These are phyloP conservation scores for Molossus molossus DNA, from an alignment of 2,797 vertebrate genomes.

Conservation along the genomic window DNA sequence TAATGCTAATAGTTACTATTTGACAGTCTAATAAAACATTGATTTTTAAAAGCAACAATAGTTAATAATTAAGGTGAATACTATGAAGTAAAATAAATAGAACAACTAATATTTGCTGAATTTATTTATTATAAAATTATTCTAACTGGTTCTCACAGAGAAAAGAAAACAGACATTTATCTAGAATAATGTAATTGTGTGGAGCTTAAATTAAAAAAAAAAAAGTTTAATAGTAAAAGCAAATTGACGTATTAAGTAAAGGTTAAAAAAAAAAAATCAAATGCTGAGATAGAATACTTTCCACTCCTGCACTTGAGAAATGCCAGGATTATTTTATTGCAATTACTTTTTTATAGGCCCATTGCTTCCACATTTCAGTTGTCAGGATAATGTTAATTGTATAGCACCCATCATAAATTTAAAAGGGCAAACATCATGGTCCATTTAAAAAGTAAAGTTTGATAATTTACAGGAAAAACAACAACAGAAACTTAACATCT, in stretches of 20 bases:
- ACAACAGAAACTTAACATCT: neutral
- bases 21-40: constrained; percentile 48
- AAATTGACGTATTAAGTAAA: neutral
- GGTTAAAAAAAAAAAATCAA: neutral
- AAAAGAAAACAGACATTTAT: constrained; percentile 45
- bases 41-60: constrained; percentile 66
- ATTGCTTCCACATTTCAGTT: constrained; percentile 68
- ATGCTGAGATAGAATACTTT: neutral
- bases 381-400: constrained; percentile 72
- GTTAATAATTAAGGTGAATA: constrained; percentile 69
- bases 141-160: constrained; percentile 24
- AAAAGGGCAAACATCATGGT: constrained; percentile 74
- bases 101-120: constrained; percentile 55
- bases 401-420: constrained; percentile 65
- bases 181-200: constrained; percentile 63
- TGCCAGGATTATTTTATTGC: constrained; percentile 3
- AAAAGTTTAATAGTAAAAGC: constrained; percentile 42
- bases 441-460: constrained; percentile 71
- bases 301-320: constrained; percentile 49
- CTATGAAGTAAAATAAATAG: constrained; percentile 52
- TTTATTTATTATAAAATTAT: constrained; percentile 61
- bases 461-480: constrained; percentile 47
- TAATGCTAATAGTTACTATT: neutral
- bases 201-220: constrained; percentile 13
- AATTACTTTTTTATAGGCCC: constrained; percentile 12